These are phyloP conservation scores for Periophthalmus magnuspinnatus DNA, from an alignment of 2,797 vertebrate genomes.

Conservation along the genomic window DNA sequence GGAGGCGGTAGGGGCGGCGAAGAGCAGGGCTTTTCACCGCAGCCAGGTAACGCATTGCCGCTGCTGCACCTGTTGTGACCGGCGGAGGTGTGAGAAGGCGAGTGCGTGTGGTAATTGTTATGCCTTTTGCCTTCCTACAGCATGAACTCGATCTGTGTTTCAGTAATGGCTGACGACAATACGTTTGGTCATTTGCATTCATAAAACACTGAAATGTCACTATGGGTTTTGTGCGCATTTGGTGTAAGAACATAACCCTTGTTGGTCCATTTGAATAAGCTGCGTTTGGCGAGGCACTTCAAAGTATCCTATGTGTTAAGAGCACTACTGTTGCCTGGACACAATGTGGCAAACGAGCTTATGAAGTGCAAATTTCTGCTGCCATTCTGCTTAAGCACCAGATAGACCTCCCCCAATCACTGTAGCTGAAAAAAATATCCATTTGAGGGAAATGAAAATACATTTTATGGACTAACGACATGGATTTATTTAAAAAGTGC, in stretches of 20 bases:
- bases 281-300: neutral
- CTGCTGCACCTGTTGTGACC: constrained; percentile 69
- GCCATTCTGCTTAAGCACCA: constrained; percentile 1
- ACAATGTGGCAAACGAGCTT: constrained; percentile 13
- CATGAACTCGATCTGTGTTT: neutral
- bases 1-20: constrained; percentile 5
- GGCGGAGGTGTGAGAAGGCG: constrained; percentile 17
- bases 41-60: constrained; percentile 32
- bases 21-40: constrained; percentile 7
- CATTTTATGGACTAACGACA: neutral
- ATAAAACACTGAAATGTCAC: constrained; percentile 18
- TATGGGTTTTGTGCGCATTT: constrained; percentile 29
- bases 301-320: constrained; percentile 3
- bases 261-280: neutral
- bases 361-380: constrained; percentile 7
- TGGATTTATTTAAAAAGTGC: neutral
- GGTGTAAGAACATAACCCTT: neutral
- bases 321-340: constrained; percentile 8
- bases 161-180: constrained; percentile 31
- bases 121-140: constrained; percentile 12
- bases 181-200: constrained; percentile 31
- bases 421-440: neutral
- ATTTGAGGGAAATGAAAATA: neutral
- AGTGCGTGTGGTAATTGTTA: constrained; percentile 23
- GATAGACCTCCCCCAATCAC: neutral